phyloP scores from a whole-genome alignment of 64 coral and sea anemone genomes.

The Exaiptasia diaphana region DNA sequence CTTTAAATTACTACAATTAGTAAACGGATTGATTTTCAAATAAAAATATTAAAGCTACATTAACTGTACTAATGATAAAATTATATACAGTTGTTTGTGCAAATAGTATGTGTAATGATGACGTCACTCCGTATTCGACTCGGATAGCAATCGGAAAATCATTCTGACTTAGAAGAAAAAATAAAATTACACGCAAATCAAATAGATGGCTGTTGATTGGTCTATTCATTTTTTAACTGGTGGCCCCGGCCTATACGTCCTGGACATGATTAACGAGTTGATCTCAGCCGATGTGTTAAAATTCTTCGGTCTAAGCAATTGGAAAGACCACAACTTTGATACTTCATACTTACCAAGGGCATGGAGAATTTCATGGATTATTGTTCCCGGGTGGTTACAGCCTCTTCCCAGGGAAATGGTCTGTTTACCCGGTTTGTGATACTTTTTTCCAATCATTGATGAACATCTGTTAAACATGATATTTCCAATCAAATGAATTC shows the following conservation, averaged over 20 bases:
- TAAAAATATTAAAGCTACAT: too few species aligned
- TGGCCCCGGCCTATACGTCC: not conserved
- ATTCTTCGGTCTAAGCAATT: not conserved
- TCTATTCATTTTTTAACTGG: not conserved
- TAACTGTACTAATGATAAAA: too few species aligned
- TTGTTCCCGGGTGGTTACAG: conserved; percentile 43
- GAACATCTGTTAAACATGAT: conserved; percentile 47
- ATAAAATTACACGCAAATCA: too few species aligned
- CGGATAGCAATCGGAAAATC: too few species aligned
- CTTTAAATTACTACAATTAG: too few species aligned
- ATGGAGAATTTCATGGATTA: conserved; percentile 65
- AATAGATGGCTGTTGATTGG: not conserved
- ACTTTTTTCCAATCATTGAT: conserved; percentile 57
- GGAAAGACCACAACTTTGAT: not conserved
- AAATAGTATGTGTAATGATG: too few species aligned
- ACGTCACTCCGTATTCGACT: too few species aligned
- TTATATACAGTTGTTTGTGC: too few species aligned
- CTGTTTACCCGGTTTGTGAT: conserved; percentile 18
- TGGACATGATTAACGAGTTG: not conserved
- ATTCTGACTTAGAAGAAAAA: too few species aligned
- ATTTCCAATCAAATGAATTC: too few species aligned
- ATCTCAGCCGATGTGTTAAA: not conserved
- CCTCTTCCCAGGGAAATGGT: conserved; percentile 38
- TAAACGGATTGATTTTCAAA: too few species aligned
- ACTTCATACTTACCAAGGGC: conserved; percentile 42